Percentiles rank a stretch among this genome's conserved stretches.
Conservation (phyloP, 1,140 invertebrate species). For the Linepithema humile region DNA sequence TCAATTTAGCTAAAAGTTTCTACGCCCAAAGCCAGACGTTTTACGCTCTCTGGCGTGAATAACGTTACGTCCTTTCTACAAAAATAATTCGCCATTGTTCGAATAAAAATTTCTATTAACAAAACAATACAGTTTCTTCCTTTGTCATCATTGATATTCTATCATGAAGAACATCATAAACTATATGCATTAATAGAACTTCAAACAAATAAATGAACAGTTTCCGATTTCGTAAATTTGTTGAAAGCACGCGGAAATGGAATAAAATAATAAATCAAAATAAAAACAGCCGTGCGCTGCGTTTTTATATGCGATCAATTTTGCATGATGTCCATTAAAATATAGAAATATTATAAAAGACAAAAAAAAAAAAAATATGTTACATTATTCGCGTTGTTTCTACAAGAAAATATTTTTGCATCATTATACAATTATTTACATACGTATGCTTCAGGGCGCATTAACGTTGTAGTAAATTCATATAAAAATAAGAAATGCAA, state of each 20-base stretch:
- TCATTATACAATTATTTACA: not conserved
- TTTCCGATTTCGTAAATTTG: not conserved
- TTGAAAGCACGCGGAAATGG: not conserved
- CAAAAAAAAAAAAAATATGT: not conserved
- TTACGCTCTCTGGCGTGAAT: conserved; percentile 1
- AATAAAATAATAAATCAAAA: conserved; percentile 31
- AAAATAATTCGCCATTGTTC: conserved; percentile 31
- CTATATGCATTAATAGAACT: not conserved
- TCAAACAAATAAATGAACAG: conserved; percentile 35
- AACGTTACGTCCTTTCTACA: not conserved
- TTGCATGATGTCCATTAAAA: conserved; percentile 14
- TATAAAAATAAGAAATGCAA: too few species aligned
- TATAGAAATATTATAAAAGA: not conserved
- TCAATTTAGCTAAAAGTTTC: conserved; percentile 52
- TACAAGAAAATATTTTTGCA: not conserved
- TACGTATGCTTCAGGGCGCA: not conserved
- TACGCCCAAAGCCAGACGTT: conserved; percentile 5
- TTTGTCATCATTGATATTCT: not conserved
- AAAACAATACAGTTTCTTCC: not conserved
- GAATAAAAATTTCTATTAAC: conserved; percentile 34
- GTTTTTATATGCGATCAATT: not conserved
- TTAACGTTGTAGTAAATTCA: not conserved
- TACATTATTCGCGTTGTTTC: not conserved
- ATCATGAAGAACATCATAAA: not conserved
- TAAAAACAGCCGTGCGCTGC: not conserved